phyloP scores from a whole-genome alignment of 2,888 invertebrate genomes.

The Lasioglossum marginatum region DNA sequence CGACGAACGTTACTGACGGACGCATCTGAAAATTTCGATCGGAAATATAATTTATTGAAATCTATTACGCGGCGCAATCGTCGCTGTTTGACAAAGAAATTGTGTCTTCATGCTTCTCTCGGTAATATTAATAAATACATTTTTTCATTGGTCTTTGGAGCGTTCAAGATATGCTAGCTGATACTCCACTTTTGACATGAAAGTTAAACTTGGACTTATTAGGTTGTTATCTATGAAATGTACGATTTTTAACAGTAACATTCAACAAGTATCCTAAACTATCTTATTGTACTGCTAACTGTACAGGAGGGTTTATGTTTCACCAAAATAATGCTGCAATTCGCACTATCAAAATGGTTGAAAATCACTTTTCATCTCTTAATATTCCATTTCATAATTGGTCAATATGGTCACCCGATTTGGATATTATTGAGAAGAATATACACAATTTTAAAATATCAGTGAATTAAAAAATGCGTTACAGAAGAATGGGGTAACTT shows the following conservation, averaged over 20 bases:
- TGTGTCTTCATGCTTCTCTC: background rate
- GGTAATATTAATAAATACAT: background rate
- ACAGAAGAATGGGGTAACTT: background rate
- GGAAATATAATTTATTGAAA: slow-evolving; percentile 19
- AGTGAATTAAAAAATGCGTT: background rate
- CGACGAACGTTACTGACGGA: background rate
- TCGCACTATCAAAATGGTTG: background rate
- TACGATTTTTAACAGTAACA: background rate
- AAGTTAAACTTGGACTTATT: background rate
- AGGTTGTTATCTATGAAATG: background rate
- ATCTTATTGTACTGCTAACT: background rate
- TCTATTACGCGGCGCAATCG: background rate
- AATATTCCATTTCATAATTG: background rate
- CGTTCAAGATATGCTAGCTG: background rate
- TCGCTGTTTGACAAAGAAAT: background rate
- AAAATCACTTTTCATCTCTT: background rate
- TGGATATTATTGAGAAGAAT: background rate
- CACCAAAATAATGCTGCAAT: no score
- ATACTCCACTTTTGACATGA: background rate
- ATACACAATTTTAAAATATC: background rate
- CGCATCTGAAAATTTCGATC: background rate
- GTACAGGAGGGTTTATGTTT: background rate
- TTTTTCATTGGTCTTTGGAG: background rate
- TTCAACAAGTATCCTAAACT: no score
- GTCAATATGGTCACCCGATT: background rate